Base-by-base conservation (phyloP, 2,888 invertebrate genomes). In the Drosophila conformis region DNA sequence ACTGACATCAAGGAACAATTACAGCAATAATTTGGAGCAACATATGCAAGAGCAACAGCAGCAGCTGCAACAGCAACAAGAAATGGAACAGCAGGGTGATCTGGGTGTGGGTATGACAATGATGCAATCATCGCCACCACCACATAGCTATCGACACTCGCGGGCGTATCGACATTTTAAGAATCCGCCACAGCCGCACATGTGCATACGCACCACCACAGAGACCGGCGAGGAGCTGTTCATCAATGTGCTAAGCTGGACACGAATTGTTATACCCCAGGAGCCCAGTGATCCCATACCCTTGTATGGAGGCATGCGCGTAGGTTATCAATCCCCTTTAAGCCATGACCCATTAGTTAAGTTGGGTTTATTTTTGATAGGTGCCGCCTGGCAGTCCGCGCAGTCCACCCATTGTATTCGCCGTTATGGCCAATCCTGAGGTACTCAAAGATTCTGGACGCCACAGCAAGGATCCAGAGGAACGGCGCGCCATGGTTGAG, bases 151-250 rank as follows among this genome's bases (percentile, higher is more conserved):
- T 74, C 94, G 95, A 46, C 94, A 94, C 66, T 95, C 95, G 35
- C 93, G 95, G 88, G 95, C 95, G 73, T 95, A 95, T 91, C 94
- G 95, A 63, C 94, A 95, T 86, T 96, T 96, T 81, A 96, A 95
- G 91, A 96, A 96, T 92, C 96, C 96, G 57, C 96, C 96, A 2
- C 96, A 96, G 80, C 96, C 96, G 15, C 96, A 96, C 92, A 96
- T 96, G 96, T 96, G 96, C 92, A 94, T 96, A 91, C 94, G 94
- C 78, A 94, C 95, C 80, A 94, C 94, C 27, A 93, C 94, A 1
- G 94, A 94, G 70, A 76, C 91, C 31, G 93, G 93, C 21, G 92
- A 92, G 68, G 95, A 95, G 85, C 91, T 95, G 46, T 95, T 94
- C 80, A 95, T 96, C 75, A 96, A 96, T 91, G 96, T 96, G 48